A percentile compares a stretch with the other conserved stretches of the same genome.
Evolutionary conservation across 2,113 vertebrate genomes (phyloP).

Genomic region (Pygoscelis adeliae): DNA sequence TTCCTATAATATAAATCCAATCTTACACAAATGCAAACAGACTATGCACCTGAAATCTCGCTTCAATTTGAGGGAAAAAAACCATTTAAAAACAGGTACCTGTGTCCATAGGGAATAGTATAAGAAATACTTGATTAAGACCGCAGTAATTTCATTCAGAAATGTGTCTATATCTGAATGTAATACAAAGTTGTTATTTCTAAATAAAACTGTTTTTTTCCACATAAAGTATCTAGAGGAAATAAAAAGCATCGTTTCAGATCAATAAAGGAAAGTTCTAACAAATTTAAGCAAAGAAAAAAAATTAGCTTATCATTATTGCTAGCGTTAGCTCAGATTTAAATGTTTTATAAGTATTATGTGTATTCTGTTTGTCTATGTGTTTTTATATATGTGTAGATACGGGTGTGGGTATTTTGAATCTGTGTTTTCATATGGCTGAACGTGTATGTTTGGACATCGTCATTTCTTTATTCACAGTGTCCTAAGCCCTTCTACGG

Average conservation of each 20-base stretch:
- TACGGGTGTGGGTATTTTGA: not conserved
- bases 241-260: not conserved
- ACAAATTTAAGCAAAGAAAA: not conserved
- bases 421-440: not conserved
- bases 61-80: slow-evolving; percentile 42
- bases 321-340: not conserved
- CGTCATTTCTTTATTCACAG: not conserved
- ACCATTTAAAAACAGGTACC: not conserved
- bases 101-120: not conserved
- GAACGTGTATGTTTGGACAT: not conserved
- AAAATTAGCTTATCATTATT: not conserved
- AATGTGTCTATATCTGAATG: not conserved
- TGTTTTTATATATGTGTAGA: not conserved
- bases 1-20: slow-evolving; percentile 60
- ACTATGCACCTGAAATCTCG: slow-evolving; percentile 40
- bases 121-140: slow-evolving; percentile 8
- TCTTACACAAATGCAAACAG: slow-evolving; percentile 59
- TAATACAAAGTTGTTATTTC: not conserved
- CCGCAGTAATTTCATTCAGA: not conserved
- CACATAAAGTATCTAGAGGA: not conserved
- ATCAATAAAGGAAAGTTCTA: not conserved
- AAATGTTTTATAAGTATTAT: not conserved
- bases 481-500: slow-evolving; percentile 21
- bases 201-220: not conserved
- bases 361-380: not conserved